Percentiles rank a stretch among this genome's conserved stretches.
phyloP scores from a whole-genome alignment of 1,140 invertebrate genomes.

The Chironomus tepperi region DNA sequence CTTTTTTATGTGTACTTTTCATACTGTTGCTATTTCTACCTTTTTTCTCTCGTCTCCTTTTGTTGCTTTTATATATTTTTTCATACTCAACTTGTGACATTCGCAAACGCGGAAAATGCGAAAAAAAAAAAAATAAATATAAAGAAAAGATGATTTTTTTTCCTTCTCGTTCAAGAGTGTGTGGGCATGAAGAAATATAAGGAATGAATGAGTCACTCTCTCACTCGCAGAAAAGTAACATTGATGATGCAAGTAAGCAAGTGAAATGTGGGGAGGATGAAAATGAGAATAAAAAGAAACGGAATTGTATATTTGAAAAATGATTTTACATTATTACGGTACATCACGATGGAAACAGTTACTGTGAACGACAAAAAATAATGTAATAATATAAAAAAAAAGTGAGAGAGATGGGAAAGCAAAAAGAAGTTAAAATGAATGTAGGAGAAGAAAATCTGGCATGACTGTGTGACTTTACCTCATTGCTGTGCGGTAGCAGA shows the following conservation, averaged over 20 bases:
- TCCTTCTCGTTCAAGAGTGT: background rate
- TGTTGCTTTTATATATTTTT: no score
- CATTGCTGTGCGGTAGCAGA: no score
- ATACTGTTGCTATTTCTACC: background rate
- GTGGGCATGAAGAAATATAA: background rate
- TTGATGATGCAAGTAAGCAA: background rate
- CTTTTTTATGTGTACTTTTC: background rate
- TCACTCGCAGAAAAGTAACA: background rate
- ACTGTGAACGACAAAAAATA: constrained; percentile 7
- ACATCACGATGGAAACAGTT: constrained; percentile 19
- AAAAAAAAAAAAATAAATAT: background rate
- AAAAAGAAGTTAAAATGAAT: no score
- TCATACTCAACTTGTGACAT: no score
- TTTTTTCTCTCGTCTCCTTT: background rate
- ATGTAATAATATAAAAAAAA: background rate
- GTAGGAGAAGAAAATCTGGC: background rate
- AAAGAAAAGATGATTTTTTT: background rate
- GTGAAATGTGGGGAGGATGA: background rate
- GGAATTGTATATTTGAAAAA: constrained; percentile 5
- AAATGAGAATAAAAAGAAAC: background rate
- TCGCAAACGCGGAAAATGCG: background rate
- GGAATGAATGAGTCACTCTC: background rate
- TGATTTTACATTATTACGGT: constrained; percentile 20
- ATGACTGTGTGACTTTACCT: background rate
- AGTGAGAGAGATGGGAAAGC: background rate